These are phyloP conservation scores for Sebastes vulpes DNA, from an alignment of 2,797 vertebrate species.

Conservation along the genomic window DNA sequence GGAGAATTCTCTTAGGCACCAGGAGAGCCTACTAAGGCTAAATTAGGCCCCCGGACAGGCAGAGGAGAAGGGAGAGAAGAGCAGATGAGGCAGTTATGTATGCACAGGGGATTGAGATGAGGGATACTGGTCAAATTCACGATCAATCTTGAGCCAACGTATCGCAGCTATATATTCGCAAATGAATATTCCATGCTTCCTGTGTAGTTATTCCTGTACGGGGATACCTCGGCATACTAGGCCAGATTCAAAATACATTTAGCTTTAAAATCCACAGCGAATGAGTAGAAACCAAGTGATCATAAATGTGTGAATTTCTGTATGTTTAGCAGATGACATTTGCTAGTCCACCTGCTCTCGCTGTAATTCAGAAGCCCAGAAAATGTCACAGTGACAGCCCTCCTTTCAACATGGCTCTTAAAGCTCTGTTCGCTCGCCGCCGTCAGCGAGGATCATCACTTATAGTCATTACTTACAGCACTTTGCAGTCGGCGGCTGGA, in stretches of 20 bases:
- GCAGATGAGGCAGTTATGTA: constrained; percentile 81
- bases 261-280: background rate
- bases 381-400: constrained; percentile 76
- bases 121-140: constrained; percentile 82
- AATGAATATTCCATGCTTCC: constrained; percentile 53
- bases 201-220: constrained; percentile 42
- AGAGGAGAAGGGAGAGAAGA: constrained; percentile 78
- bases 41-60: constrained; percentile 85
- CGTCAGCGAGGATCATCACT: constrained; percentile 69
- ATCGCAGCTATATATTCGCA: constrained; percentile 57
- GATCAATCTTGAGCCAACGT: constrained; percentile 74
- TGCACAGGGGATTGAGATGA: constrained; percentile 82
- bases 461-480: constrained; percentile 78
- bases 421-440: constrained; percentile 49
- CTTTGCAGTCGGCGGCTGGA: constrained; percentile 60
- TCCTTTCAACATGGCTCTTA: constrained; percentile 66
- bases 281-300: constrained; percentile 26
- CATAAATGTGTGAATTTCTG: constrained; percentile 49
- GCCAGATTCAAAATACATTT: constrained; percentile 28
- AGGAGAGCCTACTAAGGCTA: constrained; percentile 85
- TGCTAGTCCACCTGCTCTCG: constrained; percentile 55
- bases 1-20: constrained; percentile 85
- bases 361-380: constrained; percentile 71
- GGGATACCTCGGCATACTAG: constrained; percentile 34
- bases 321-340: constrained; percentile 66